phyloP scores from a whole-genome alignment of 2,888 invertebrate species.

The Cenopis cana region DNA sequence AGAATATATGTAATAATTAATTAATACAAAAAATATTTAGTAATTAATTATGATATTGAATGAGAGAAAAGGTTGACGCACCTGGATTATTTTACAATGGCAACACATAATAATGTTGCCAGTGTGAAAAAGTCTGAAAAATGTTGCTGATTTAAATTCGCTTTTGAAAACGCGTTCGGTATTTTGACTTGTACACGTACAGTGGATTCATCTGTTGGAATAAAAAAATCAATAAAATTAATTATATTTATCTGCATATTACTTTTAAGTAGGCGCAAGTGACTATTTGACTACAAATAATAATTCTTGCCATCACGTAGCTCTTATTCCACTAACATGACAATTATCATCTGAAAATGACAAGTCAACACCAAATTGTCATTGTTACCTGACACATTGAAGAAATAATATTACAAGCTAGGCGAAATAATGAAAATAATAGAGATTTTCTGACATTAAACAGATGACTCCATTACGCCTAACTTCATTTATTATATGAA shows the following conservation, averaged over 20 bases:
- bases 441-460: not conserved
- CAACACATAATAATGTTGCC: conserved; percentile 47
- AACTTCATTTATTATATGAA: conserved; percentile 10
- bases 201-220: not conserved
- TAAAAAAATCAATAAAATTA: too few species aligned
- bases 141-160: conserved; percentile 38
- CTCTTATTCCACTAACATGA: too few species aligned
- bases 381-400: not conserved
- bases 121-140: conserved; percentile 19
- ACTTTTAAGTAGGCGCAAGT: too few species aligned
- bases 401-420: not conserved
- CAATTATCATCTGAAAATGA: too few species aligned
- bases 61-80: conserved; percentile 52
- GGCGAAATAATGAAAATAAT: not conserved
- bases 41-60: conserved; percentile 67
- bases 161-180: conserved; percentile 28
- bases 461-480: conserved; percentile 15
- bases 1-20: conserved; percentile 71
- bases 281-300: too few species aligned
- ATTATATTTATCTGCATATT: too few species aligned
- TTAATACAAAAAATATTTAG: conserved; percentile 63
- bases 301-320: too few species aligned
- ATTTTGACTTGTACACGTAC: not conserved
- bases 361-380: not conserved
- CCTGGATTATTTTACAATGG: conserved; percentile 24